A percentile compares a stretch with the other conserved stretches of the same genome.
Evolutionary conservation across 2,797 vertebrate species (phyloP).

Genomic region (Diglossa cyanea): DNA sequence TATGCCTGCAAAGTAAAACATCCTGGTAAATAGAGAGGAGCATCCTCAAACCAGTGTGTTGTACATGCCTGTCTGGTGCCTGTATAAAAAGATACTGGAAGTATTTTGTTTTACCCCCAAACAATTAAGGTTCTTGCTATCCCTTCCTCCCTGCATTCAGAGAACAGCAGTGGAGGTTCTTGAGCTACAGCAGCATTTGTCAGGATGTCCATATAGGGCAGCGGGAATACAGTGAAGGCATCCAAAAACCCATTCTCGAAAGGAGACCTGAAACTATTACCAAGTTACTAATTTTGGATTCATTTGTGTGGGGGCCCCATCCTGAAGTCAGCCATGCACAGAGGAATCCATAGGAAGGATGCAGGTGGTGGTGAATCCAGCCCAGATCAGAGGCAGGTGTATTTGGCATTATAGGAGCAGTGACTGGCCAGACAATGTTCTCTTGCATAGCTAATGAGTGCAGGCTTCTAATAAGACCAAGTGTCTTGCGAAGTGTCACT

Average conservation of each 20-base stretch:
- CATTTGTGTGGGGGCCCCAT: background rate
- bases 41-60: background rate
- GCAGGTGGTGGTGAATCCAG: background rate
- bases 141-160: background rate
- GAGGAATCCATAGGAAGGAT: background rate
- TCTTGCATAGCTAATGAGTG: background rate
- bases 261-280: background rate
- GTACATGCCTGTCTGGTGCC: background rate
- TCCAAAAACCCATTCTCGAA: background rate
- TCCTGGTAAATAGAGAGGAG: background rate
- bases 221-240: background rate
- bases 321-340: background rate
- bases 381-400: background rate
- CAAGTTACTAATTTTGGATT: background rate
- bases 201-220: rapidly evolving
- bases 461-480: background rate
- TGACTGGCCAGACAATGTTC: background rate
- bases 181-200: background rate
- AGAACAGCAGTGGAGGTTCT: background rate
- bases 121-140: background rate
- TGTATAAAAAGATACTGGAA: background rate
- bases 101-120: background rate
- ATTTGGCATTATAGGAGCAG: background rate
- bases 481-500: background rate
- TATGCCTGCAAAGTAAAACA: slow-evolving; percentile 61